These are phyloP conservation scores for Iphiclides podalirius DNA, from an alignment of 2,888 invertebrate genomes.

Conservation along the genomic window DNA sequence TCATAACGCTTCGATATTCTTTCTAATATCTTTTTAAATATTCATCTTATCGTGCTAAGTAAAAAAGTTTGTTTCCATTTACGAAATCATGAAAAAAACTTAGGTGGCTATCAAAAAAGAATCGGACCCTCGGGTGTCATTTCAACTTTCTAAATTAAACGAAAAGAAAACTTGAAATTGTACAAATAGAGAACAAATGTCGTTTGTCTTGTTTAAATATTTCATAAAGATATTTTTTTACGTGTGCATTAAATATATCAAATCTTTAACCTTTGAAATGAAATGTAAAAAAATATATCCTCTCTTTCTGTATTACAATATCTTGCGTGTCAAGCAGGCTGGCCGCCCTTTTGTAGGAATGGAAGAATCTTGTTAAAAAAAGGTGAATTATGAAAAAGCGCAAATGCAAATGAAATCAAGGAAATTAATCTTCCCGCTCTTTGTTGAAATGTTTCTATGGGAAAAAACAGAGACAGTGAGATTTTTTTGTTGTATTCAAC, in stretches of 20 bases:
- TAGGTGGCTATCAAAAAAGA: slow-evolving; percentile 16
- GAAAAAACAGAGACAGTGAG: neutral
- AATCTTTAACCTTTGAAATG: no score
- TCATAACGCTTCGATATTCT: no score
- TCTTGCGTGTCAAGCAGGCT: neutral
- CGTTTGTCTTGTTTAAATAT: no score
- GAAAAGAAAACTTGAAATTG: slow-evolving; percentile 42
- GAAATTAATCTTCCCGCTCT: neutral
- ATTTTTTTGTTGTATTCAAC: neutral
- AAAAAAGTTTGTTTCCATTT: neutral
- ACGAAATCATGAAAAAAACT: slow-evolving; percentile 10
- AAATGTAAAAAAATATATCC: neutral
- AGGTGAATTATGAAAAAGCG: neutral
- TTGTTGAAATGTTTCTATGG: neutral
- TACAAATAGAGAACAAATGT: slow-evolving; percentile 3
- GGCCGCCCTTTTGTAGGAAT: neutral
- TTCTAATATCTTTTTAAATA: neutral
- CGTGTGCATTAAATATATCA: no score
- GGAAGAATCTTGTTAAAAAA: neutral
- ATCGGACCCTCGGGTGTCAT: slow-evolving; percentile 40
- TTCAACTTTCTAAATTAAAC: slow-evolving; percentile 74
- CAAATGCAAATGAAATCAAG: neutral
- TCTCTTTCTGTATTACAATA: neutral
- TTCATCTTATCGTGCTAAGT: neutral
- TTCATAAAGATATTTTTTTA: no score